A percentile compares a stretch with the other conserved stretches of the same genome.
phyloP scores from a whole-genome alignment of 2,113 vertebrate species.

The Garra rufa region DNA sequence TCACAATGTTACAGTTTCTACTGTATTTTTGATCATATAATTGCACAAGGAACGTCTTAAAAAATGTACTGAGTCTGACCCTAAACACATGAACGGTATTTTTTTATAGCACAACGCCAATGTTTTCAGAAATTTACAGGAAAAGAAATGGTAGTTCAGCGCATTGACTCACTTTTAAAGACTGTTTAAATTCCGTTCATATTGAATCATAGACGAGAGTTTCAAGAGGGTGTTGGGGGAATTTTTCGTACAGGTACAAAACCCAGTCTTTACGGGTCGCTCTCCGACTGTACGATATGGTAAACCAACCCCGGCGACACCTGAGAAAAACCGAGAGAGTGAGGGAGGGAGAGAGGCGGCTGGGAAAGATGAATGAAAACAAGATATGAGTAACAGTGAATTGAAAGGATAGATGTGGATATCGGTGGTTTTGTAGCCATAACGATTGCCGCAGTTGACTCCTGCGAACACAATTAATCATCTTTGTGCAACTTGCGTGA shows the following conservation, averaged over 20 bases:
- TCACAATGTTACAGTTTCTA: not conserved
- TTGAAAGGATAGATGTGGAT: slow-evolving; percentile 38
- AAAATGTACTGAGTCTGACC: not conserved
- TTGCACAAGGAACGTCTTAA: not conserved
- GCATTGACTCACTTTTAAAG: slow-evolving; percentile 57
- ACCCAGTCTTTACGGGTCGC: slow-evolving; percentile 53
- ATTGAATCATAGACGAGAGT: slow-evolving; percentile 54
- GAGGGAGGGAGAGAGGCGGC: slow-evolving; percentile 36
- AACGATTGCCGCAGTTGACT: not conserved
- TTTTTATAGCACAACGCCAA: not conserved
- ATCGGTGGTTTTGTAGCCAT: slow-evolving; percentile 19
- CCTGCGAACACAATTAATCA: slow-evolving; percentile 1
- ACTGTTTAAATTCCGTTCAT: slow-evolving; percentile 38
- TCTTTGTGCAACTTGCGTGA: not conserved
- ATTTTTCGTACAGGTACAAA: slow-evolving; percentile 36
- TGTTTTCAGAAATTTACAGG: not conserved
- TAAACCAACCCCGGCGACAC: slow-evolving; percentile 60
- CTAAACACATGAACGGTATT: not conserved
- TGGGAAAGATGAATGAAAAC: slow-evolving; percentile 47
- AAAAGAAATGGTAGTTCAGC: slow-evolving; percentile 30
- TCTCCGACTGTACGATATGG: slow-evolving; percentile 54
- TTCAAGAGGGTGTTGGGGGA: slow-evolving; percentile 44
- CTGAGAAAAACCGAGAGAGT: slow-evolving; percentile 63
- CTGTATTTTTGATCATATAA: not conserved
- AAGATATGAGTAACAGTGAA: slow-evolving; percentile 55